A percentile compares a stretch with the other conserved stretches of the same genome.
Conservation (phyloP, 2,113 vertebrate species). For the Butorides virescens region DNA sequence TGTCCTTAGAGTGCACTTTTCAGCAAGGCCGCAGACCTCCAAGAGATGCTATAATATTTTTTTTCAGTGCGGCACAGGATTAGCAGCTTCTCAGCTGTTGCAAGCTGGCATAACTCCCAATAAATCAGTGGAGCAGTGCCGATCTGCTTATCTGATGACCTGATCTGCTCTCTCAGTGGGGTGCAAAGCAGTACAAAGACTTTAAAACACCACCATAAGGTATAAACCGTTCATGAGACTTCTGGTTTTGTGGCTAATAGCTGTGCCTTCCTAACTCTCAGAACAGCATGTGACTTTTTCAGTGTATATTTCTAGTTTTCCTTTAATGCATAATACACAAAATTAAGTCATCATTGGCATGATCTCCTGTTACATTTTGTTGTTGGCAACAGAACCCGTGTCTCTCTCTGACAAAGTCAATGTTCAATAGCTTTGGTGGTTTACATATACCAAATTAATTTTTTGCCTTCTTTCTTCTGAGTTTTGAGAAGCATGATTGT, state of each 20-base stretch:
- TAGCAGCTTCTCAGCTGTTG: not conserved
- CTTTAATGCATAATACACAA: not conserved
- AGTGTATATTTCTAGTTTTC: not conserved
- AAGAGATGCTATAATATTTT: not conserved
- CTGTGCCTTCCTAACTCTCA: not conserved
- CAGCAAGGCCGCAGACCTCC: not conserved
- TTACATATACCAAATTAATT: not conserved
- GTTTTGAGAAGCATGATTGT: not conserved
- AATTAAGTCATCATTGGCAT: not conserved
- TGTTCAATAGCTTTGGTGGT: not conserved
- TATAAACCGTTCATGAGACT: not conserved
- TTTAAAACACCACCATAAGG: not conserved
- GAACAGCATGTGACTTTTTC: not conserved
- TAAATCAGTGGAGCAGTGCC: not conserved
- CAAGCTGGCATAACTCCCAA: constrained; percentile 5
- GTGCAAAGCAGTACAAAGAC: not conserved
- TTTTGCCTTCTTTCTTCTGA: not conserved
- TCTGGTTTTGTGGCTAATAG: not conserved
- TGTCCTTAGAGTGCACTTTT: not conserved
- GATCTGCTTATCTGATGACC: constrained; percentile 35
- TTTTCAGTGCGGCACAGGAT: not conserved
- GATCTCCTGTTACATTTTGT: not conserved
- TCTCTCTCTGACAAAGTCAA: not conserved
- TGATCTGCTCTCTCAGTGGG: not conserved
- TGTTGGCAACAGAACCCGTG: not conserved